A percentile compares a stretch with the other conserved stretches of the same genome.
Conservation (phyloP, 2,888 invertebrate species). For the Doris montereyensis region DNA sequence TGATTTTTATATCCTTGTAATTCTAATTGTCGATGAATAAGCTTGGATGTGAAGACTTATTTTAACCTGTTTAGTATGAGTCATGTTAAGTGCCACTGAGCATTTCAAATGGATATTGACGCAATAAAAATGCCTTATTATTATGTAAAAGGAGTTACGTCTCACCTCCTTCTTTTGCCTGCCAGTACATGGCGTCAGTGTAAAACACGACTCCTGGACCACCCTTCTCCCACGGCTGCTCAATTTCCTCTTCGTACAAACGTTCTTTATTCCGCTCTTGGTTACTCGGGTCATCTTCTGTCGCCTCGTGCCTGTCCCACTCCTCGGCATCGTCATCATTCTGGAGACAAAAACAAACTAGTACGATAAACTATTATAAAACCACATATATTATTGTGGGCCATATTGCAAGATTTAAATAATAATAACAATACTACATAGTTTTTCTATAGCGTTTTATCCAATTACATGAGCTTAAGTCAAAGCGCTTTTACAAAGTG, state of each 20-base stretch:
- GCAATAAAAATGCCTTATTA: too few species aligned
- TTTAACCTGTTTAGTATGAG: too few species aligned
- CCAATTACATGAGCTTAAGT: neutral
- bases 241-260: constrained; percentile 73
- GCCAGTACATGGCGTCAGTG: constrained; percentile 77
- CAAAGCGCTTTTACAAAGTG: constrained; percentile 15
- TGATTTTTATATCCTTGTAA: too few species aligned
- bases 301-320: constrained; percentile 76
- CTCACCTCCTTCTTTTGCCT: constrained; percentile 74
- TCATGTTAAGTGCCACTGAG: too few species aligned
- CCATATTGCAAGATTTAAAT: constrained; percentile 4
- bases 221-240: constrained; percentile 78
- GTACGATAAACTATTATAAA: neutral
- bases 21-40: too few species aligned
- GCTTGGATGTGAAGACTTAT: too few species aligned
- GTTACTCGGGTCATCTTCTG: constrained; percentile 75
- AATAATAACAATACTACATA: neutral
- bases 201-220: constrained; percentile 77
- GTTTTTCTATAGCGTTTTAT: neutral
- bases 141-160: too few species aligned
- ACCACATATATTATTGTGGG: constrained; percentile 34
- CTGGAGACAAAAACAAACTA: constrained; percentile 43
- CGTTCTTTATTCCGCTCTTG: constrained; percentile 74
- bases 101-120: too few species aligned
- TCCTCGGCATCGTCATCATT: constrained; percentile 75